Evolutionary conservation across 2,113 vertebrate species (phyloP).

Genomic region (Aegotheles bennettii): DNA sequence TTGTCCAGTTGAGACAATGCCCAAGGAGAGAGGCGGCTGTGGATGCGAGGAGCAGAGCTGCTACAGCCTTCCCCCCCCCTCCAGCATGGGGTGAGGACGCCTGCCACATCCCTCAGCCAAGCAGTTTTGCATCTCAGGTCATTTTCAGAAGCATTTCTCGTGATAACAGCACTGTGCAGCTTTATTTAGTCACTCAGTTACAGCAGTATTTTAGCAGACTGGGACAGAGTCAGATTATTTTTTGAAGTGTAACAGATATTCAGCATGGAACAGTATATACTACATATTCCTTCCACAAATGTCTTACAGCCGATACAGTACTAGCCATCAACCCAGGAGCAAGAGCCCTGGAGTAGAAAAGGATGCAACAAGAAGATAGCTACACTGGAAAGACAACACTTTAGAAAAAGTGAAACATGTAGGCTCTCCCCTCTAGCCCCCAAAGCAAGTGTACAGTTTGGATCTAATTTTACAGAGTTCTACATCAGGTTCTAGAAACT

Average conservation of each 20-base stretch:
- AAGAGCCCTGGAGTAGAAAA: constrained; percentile 74
- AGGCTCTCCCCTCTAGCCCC: constrained; percentile 76
- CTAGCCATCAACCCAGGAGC: constrained; percentile 73
- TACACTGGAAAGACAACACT: constrained; percentile 84
- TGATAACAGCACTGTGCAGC: constrained; percentile 77
- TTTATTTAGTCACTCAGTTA: constrained; percentile 82
- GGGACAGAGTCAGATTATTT: constrained; percentile 66
- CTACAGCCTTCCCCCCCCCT: not conserved
- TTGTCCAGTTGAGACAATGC: constrained; percentile 67
- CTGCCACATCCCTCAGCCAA: not conserved
- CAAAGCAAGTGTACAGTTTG: constrained; percentile 72
- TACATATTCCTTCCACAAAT: constrained; percentile 73
- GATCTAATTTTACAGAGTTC: constrained; percentile 76
- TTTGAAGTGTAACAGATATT: constrained; percentile 71
- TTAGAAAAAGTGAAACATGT: constrained; percentile 80
- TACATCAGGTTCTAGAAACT: constrained; percentile 78
- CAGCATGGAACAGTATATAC: constrained; percentile 70
- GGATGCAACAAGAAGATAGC: constrained; percentile 79
- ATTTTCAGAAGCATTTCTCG: not conserved
- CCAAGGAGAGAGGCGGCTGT: not conserved
- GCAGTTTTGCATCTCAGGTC: fast-evolving
- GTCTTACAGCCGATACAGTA: constrained; percentile 77
- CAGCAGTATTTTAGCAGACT: constrained; percentile 76
- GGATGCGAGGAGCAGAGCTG: not conserved
- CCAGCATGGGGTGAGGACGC: not conserved